Percentiles rank a stretch among this genome's conserved stretches.
Conservation (phyloP, 2,113 vertebrate species). For the Oncorhynchus gorbuscha region DNA sequence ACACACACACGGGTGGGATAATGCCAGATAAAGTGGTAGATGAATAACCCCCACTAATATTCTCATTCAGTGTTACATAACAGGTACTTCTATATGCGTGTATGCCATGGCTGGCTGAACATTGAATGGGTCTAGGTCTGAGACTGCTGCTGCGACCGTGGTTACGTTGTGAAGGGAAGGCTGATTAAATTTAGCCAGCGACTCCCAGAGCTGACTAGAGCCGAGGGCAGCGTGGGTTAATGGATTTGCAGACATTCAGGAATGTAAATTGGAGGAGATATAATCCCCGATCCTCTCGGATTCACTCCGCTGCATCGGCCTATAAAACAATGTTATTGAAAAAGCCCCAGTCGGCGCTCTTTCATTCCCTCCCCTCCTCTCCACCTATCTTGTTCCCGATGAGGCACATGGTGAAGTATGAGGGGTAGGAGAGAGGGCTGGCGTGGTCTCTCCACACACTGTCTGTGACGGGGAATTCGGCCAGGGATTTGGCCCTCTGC, state of each 20-base stretch:
- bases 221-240: conserved; percentile 61
- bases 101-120: conserved; percentile 10
- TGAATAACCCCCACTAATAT: conserved; percentile 37
- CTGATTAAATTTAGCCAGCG: conserved; percentile 36
- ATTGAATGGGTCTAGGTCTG: not conserved
- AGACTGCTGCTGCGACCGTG: not conserved
- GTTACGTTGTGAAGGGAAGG: not conserved
- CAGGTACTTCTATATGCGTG: conserved; percentile 21
- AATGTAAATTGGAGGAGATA: conserved; percentile 63
- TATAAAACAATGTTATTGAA: conserved; percentile 34
- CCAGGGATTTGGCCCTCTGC: not conserved
- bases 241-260: conserved; percentile 66
- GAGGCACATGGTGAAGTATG: not conserved
- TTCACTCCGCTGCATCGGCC: conserved; percentile 1
- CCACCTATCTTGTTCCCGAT: not conserved
- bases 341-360: not conserved
- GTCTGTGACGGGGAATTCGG: too few relatives aligned
- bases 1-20: conserved; percentile 29
- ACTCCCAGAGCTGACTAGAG: conserved; percentile 30
- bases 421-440: not conserved
- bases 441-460: not conserved
- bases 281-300: conserved; percentile 60
- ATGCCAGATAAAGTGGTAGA: conserved; percentile 39
- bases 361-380: not conserved
- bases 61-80: conserved; percentile 30